Conservation (phyloP, 2,113 vertebrate species). For the Condylura cristata region DNA sequence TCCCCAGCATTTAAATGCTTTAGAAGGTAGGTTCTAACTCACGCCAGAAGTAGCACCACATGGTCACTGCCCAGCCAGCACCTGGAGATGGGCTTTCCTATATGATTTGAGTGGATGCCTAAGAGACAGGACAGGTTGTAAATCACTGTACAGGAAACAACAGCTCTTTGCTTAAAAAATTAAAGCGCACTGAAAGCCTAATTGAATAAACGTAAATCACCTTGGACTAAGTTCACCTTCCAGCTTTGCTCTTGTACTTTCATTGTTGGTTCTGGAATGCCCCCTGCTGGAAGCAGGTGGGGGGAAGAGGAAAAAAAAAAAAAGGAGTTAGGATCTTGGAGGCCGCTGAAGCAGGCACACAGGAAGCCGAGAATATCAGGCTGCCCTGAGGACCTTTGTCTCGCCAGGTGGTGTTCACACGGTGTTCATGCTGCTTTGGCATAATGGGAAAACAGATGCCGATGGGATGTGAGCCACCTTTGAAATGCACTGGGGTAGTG, state of each 20-base stretch:
- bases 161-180: not conserved
- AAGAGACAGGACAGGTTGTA: not conserved
- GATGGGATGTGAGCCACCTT: not conserved
- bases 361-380: no score
- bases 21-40: not conserved
- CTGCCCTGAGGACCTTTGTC: not conserved
- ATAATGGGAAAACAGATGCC: no score
- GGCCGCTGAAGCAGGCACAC: no score
- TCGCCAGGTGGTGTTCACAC: no score
- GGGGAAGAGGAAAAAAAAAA: not conserved
- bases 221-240: not conserved
- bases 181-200: not conserved
- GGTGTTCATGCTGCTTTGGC: no score
- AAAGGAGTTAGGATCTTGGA: not conserved
- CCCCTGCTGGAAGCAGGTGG: not conserved
- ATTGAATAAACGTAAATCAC: not conserved
- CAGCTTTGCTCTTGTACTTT: not conserved
- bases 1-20: not conserved
- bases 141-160: not conserved
- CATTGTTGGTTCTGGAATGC: not conserved
- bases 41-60: not conserved
- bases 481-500: accelerated
- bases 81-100: not conserved
- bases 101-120: slow-evolving; percentile 27
- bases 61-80: not conserved